phyloP scores from a whole-genome alignment of 2,888 invertebrate genomes.

The Apotomis betuletana region DNA sequence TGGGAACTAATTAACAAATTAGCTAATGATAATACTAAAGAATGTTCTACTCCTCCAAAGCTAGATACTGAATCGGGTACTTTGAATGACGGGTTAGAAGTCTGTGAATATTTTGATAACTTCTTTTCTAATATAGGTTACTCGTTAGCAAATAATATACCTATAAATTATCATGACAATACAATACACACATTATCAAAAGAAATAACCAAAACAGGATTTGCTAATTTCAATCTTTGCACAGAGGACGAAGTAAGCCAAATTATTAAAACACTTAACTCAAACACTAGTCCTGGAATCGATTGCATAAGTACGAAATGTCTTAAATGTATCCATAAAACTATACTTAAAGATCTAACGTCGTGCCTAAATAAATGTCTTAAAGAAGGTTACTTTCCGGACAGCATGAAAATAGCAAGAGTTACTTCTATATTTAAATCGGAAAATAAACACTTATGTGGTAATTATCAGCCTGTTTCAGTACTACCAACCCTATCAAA shows the following conservation, averaged over 20 bases:
- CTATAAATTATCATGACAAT: background rate
- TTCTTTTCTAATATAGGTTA: background rate
- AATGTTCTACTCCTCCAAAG: background rate
- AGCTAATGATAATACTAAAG: background rate
- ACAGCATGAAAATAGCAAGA: no score
- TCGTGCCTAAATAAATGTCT: no score
- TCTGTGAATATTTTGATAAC: conserved; percentile 2
- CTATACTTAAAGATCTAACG: no score
- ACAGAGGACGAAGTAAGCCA: background rate
- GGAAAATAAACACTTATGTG: no score
- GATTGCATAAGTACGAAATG: no score
- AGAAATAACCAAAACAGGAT: background rate
- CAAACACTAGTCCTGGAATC: background rate
- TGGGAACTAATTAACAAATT: background rate
- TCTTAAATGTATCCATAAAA: no score
- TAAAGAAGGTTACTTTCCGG: no score
- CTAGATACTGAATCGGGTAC: background rate
- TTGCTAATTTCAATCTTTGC: background rate
- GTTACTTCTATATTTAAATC: no score
- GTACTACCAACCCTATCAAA: no score
- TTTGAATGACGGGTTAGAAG: background rate
- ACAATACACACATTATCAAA: background rate
- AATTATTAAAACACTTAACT: conserved; percentile 7
- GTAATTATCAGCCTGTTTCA: no score
- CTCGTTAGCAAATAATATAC: background rate